These are phyloP conservation scores for Thymelicus sylvestris DNA, from an alignment of 2,888 invertebrate species.

Conservation along the genomic window DNA sequence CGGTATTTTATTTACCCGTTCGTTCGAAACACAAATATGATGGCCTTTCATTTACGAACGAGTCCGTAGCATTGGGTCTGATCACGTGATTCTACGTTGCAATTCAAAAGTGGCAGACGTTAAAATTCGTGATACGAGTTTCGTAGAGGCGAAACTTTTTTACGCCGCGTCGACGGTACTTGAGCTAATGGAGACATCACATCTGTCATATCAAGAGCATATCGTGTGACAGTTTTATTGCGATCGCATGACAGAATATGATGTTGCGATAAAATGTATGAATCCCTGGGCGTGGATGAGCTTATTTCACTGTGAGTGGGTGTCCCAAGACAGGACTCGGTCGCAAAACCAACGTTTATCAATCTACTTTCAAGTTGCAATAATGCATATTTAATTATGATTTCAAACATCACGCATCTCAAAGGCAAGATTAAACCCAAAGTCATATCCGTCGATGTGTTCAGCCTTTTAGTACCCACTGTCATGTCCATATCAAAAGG, in stretches of 20 bases:
- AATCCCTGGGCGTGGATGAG: slow-evolving; percentile 52
- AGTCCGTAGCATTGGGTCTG: slow-evolving; percentile 55
- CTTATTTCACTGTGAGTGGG: slow-evolving; percentile 42
- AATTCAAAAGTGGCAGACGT: slow-evolving; percentile 54
- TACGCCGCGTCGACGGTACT: slow-evolving; percentile 69
- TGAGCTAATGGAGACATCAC: slow-evolving; percentile 77
- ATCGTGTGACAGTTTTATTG: slow-evolving; percentile 79
- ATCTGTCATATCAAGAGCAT: slow-evolving; percentile 75
- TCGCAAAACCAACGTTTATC: slow-evolving; percentile 25
- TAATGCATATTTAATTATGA: slow-evolving; percentile 53
- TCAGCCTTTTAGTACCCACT: slow-evolving; percentile 34
- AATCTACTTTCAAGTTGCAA: slow-evolving; percentile 27
- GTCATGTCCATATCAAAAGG: slow-evolving; percentile 34
- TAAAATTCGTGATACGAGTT: slow-evolving; percentile 65
- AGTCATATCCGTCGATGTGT: slow-evolving; percentile 28
- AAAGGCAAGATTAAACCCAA: slow-evolving; percentile 21
- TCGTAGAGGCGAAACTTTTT: slow-evolving; percentile 59
- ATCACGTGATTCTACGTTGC: slow-evolving; percentile 54
- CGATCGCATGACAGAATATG: slow-evolving; percentile 63
- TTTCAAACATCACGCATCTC: slow-evolving; percentile 40
- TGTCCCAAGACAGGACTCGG: slow-evolving; percentile 34
- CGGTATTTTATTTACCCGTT: slow-evolving; percentile 77
- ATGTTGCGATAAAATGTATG: slow-evolving; percentile 66
- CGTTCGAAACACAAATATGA: slow-evolving; percentile 79
- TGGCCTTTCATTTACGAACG: slow-evolving; percentile 79